A percentile compares a stretch with the other conserved stretches of the same genome.
Conservation (phyloP, 2,888 invertebrate genomes). For the Lepidochrysops patricia region DNA sequence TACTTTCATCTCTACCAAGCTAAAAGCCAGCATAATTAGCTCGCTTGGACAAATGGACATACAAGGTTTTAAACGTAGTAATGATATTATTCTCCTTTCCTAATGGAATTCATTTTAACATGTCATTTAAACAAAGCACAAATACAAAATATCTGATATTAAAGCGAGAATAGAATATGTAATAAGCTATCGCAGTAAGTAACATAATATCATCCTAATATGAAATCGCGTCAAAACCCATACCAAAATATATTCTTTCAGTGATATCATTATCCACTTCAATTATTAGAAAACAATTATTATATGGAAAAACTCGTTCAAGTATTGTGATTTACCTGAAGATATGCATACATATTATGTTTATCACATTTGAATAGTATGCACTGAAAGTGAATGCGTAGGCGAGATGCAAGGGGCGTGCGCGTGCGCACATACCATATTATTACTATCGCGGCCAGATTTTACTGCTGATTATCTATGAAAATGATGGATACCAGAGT, state of each 20-base stretch:
- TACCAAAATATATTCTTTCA: no score
- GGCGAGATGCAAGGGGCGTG: constrained; percentile 20
- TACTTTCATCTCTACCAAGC: no score
- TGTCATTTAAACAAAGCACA: no score
- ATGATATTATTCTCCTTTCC: no score
- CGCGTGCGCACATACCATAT: constrained; percentile 20
- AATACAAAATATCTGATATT: no score
- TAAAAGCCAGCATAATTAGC: no score
- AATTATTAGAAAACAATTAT: not conserved
- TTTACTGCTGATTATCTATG: constrained; percentile 4
- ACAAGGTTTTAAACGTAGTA: no score
- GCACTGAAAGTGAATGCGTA: constrained; percentile 31
- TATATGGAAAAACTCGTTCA: not conserved
- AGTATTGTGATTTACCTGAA: not conserved
- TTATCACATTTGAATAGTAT: constrained; percentile 25
- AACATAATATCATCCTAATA: no score
- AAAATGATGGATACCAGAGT: not conserved
- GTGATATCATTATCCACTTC: not conserved
- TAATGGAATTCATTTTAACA: no score
- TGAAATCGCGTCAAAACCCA: not conserved
- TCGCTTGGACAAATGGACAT: no score
- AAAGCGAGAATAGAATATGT: no score
- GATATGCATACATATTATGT: not conserved
- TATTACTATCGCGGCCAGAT: constrained; percentile 14
- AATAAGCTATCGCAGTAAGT: no score